Evolutionary conservation across 2,113 vertebrate species (phyloP), one percentile per base, ranked within the genome.

Genomic region (Triplophysa dalaica): DNA sequence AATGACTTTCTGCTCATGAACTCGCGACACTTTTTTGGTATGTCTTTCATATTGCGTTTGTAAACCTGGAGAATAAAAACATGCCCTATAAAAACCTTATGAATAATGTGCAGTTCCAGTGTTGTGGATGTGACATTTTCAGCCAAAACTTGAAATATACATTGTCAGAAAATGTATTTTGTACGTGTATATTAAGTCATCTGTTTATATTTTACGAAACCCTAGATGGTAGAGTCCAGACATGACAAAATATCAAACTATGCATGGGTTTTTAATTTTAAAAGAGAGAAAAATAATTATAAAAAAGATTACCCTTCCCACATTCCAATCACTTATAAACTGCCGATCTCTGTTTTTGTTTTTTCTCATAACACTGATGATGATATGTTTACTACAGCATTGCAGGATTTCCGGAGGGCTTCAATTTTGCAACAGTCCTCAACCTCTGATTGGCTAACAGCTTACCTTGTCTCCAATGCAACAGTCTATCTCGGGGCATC

Each of bases 381-480:
- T 38, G 29, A 65, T 75, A 63, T 77, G 74, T 77, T 54, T 77
- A 17, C 62, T 64, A 65, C 43, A 21, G 33, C 38, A 50, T 24
- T 76, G 61, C 61, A 65, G 60, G 74, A 65, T 52, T 61, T 76
- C 17, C 5, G 2, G 60, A 33, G 56, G 22, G 8, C 24, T 33
- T 33, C 17, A 52, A 26, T 75, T 17, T 77, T 77, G 62, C 62
- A 38, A 33, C 45, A 54, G 61, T 54, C 62, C 74, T 76, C 26
- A 45, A 13, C 10, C 26, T 77, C 74, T 77, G 74, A 77, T 77
- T 65, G 74, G 74, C 45, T 77, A 54, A 77, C 61, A 65, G 61
- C 74, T 76, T 64, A 38, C 45, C 7, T 45, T 77, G 74, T 77
- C 62, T 77, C 74, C 74, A 77, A 64, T 65, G 74, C 74, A 77